Base-by-base conservation (phyloP, 2,888 invertebrate species). In the Metalampra italica region DNA sequence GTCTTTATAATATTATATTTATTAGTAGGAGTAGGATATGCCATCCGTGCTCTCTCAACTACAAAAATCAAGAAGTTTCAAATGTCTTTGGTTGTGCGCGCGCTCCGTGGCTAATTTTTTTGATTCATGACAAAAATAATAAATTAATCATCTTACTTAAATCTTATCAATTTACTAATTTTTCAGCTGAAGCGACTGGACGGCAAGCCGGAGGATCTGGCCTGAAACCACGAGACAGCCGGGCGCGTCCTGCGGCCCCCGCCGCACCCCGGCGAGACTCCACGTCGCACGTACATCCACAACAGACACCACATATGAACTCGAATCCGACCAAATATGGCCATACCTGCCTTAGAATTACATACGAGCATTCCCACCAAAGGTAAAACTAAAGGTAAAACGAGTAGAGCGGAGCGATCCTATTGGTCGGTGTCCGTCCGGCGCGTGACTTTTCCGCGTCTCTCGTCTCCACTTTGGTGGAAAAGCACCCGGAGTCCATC, bases 151-250 rank as follows among this genome's bases (percentile, higher is more conserved):
- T 22, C 5, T 3, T 22, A 5, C n/a, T 22, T 22, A 22, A 22
- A n/a, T n/a, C n/a, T n/a, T 22, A 22, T 2, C 5, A 3, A 22
- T 22, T 22, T 22, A 22, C 22, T 22, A 22, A 22, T 51, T 45
- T 73, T 57, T 36, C 75, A 90, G 89, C 70, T 90, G 71, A 90
- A 86, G 71, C 77, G 89, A 53, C 65, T 90, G 64, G 88, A 88
- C 66, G 84, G 82, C 43, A 90, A 89, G 53, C 68, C 69, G 22
- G 90, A 89, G 52, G 89, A 90, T 54, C 60, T 89, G 59, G 86
- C 90, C 73, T 90, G 84, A 89, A 71, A 58, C 41, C 58, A 59
- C 49, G 57, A 58, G 34, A 50, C 43, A 57, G 56, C 54, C 58
- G 55, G 37, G 45, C 52, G 50, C 53, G 55, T 53, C 52, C 50